A percentile compares a stretch with the other conserved stretches of the same genome.
Conservation (phyloP, 2,888 invertebrate genomes). For the Xestoiulus laeticollis region DNA sequence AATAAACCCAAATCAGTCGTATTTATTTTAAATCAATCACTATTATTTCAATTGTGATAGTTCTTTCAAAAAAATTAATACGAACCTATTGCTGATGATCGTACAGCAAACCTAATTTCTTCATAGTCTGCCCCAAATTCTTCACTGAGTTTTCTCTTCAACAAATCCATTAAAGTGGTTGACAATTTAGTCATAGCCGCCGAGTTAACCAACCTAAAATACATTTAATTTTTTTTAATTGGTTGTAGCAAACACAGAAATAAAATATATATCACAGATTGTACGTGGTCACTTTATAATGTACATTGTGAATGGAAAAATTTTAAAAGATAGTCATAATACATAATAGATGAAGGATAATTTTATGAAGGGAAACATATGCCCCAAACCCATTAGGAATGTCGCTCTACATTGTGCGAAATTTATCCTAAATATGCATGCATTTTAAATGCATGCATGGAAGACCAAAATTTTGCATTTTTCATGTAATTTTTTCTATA, state of each 20-base stretch:
- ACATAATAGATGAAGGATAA: too few relatives aligned
- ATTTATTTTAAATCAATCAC: background rate
- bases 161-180: background rate
- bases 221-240: background rate
- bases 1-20: conserved; percentile 55
- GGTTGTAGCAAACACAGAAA: background rate
- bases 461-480: too few relatives aligned
- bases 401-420: too few relatives aligned
- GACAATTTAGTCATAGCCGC: background rate
- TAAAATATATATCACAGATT: too few relatives aligned
- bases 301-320: too few relatives aligned
- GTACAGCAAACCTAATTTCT: conserved; percentile 53
- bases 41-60: background rate
- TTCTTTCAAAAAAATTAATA: background rate
- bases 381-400: too few relatives aligned
- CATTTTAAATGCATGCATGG: too few relatives aligned
- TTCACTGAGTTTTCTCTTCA: background rate
- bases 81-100: conserved; percentile 56
- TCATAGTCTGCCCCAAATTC: conserved; percentile 51
- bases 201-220: background rate
- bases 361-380: too few relatives aligned
- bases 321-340: too few relatives aligned
- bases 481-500: too few relatives aligned
- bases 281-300: too few relatives aligned
- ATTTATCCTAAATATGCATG: too few relatives aligned